These are phyloP conservation scores for Campoplex nolae DNA, from an alignment of 2,888 invertebrate species.

Conservation along the genomic window DNA sequence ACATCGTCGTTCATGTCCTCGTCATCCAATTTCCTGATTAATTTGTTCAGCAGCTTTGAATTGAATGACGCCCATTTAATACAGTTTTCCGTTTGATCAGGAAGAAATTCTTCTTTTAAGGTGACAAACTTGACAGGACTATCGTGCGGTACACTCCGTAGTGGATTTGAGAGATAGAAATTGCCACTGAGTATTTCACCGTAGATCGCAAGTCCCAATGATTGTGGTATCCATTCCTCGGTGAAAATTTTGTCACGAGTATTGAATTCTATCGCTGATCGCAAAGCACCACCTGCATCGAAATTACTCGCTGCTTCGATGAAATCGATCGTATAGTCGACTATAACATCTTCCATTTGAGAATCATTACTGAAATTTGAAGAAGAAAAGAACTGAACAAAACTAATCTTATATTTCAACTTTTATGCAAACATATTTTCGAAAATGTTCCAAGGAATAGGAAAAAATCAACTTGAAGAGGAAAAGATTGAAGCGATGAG, in stretches of 20 bases:
- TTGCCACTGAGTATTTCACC: constrained; percentile 81
- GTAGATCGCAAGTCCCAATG: constrained; percentile 77
- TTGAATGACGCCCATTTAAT: constrained; percentile 81
- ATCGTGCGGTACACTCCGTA: constrained; percentile 72
- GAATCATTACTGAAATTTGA: constrained; percentile 63
- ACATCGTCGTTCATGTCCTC: constrained; percentile 75
- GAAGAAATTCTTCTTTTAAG: constrained; percentile 70
- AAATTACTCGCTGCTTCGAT: constrained; percentile 72
- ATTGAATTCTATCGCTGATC: constrained; percentile 76
- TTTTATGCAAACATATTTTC: too few species aligned
- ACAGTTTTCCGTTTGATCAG: constrained; percentile 77
- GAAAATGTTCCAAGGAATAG: too few species aligned
- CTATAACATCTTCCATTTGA: constrained; percentile 70
- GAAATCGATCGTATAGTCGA: constrained; percentile 76
- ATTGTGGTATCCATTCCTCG: constrained; percentile 76
- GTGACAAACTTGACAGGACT: constrained; percentile 71
- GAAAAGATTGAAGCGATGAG: neutral
- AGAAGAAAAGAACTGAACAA: constrained; percentile 10
- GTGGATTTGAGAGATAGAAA: constrained; percentile 75
- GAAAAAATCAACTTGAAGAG: neutral
- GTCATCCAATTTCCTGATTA: constrained; percentile 69
- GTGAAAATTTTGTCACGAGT: constrained; percentile 64
- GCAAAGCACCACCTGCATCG: constrained; percentile 71
- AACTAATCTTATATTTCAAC: neutral
- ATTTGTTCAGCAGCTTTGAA: constrained; percentile 77